Percentiles rank a stretch among this genome's conserved stretches.
phyloP scores from a whole-genome alignment of 2,797 vertebrate genomes.

The Kryptopterus vitreolus region DNA sequence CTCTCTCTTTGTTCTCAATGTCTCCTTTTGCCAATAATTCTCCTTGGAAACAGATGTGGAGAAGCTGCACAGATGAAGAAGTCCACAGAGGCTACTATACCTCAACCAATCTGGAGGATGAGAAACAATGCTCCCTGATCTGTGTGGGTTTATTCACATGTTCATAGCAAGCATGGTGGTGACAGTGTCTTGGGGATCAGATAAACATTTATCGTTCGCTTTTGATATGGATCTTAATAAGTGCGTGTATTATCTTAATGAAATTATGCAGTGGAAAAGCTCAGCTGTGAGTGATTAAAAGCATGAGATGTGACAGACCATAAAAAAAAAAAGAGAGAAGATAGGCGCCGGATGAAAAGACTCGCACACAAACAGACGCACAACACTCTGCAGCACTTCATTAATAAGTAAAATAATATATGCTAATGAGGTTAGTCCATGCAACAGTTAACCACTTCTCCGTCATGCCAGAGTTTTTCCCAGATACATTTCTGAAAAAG shows the following conservation, averaged over 20 bases:
- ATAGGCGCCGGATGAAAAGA: constrained; percentile 32
- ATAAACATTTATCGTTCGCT: constrained; percentile 41
- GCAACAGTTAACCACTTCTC: constrained; percentile 22
- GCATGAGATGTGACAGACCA: constrained; percentile 35
- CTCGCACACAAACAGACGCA: constrained; percentile 1
- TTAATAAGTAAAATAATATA: constrained; percentile 46
- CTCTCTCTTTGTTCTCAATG: constrained; percentile 30
- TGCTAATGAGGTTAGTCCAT: constrained; percentile 35
- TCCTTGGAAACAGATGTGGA: constrained; percentile 44
- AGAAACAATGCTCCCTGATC: constrained; percentile 34
- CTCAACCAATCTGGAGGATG: constrained; percentile 21
- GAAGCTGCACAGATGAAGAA: constrained; percentile 34
- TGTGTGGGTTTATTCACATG: constrained; percentile 30
- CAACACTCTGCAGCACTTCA: constrained; percentile 27
- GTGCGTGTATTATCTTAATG: constrained; percentile 39
- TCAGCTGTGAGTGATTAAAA: constrained; percentile 45
- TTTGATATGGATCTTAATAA: constrained; percentile 46
- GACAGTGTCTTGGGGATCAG: constrained; percentile 20
- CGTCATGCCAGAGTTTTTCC: constrained; percentile 16
- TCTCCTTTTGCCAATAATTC: constrained; percentile 35
- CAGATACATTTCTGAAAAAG: constrained; percentile 36
- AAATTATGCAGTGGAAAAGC: constrained; percentile 43
- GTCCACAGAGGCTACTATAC: constrained; percentile 23
- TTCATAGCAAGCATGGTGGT: constrained; percentile 2
- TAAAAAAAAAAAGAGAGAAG: constrained; percentile 39